These are phyloP conservation scores for Meteorus colon DNA, from an alignment of 2,888 invertebrate species.

Conservation along the genomic window DNA sequence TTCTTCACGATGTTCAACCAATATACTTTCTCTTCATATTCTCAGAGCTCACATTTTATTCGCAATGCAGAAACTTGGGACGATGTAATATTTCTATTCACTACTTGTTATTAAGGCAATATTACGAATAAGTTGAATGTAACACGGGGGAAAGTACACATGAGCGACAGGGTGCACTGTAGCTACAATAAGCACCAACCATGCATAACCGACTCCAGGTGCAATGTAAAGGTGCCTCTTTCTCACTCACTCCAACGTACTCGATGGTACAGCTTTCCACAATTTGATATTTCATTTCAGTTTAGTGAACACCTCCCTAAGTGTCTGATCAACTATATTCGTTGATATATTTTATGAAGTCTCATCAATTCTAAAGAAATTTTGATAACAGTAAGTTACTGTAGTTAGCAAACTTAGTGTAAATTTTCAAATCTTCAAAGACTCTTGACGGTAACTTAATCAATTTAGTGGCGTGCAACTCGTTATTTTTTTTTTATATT, in stretches of 20 bases:
- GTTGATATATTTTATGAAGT: neutral
- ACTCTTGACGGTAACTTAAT: neutral
- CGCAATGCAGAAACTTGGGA: neutral
- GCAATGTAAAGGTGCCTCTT: slow-evolving; percentile 61
- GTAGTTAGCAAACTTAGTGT: too few relatives aligned
- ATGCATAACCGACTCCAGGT: slow-evolving; percentile 63
- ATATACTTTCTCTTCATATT: neutral
- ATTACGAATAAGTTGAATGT: slow-evolving; percentile 22
- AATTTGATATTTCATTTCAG: slow-evolving; percentile 40
- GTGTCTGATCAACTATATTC: slow-evolving; percentile 1
- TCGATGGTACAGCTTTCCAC: slow-evolving; percentile 49
- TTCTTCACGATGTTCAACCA: neutral
- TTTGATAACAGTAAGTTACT: neutral
- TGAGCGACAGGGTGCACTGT: slow-evolving; percentile 53
- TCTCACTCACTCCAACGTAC: neutral
- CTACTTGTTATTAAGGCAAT: slow-evolving; percentile 10
- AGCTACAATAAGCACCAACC: slow-evolving; percentile 59
- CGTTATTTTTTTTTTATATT: neutral
- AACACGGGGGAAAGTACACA: slow-evolving; percentile 30
- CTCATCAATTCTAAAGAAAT: neutral
- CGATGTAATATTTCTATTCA: neutral
- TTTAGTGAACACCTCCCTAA: slow-evolving; percentile 8
- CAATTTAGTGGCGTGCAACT: neutral
- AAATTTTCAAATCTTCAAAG: neutral
- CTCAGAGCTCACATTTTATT: neutral